phyloP scores from a whole-genome alignment of 2,888 invertebrate genomes.

The Campoplex capitator region DNA sequence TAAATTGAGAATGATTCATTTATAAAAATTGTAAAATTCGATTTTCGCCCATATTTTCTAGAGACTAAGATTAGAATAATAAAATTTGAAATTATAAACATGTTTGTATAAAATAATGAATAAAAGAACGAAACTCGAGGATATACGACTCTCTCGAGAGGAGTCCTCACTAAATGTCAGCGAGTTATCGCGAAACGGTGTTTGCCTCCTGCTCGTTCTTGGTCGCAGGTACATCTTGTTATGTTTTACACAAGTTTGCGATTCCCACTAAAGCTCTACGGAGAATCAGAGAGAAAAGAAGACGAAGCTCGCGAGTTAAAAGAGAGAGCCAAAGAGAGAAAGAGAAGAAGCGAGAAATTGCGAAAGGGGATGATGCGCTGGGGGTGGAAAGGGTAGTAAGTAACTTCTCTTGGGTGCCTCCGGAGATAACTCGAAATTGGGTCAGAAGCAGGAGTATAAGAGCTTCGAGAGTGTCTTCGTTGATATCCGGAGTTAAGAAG shows the following conservation, averaged over 20 bases:
- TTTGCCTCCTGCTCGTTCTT: neutral
- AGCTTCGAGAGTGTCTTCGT: conserved; percentile 65
- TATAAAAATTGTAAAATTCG: neutral
- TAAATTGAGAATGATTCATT: neutral
- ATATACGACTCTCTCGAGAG: neutral
- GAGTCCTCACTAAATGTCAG: conserved; percentile 51
- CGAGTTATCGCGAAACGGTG: conserved; percentile 60
- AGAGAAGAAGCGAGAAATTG: conserved; percentile 11
- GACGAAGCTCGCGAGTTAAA: conserved; percentile 49
- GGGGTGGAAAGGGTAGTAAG: conserved; percentile 41
- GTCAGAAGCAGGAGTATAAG: conserved; percentile 65
- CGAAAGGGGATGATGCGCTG: neutral
- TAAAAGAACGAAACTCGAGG: conserved; percentile 3
- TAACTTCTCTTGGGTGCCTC: conserved; percentile 61
- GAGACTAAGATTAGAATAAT: neutral
- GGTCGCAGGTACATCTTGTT: conserved; percentile 52
- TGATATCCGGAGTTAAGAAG: conserved; percentile 65
- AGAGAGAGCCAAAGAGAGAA: conserved; percentile 47
- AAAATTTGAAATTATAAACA: neutral
- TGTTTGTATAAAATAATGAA: neutral
- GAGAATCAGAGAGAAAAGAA: conserved; percentile 42
- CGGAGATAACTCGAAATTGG: conserved; percentile 70
- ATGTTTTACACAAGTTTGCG: conserved; percentile 57
- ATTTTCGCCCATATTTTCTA: neutral
- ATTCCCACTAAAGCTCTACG: conserved; percentile 36